Base-by-base conservation (phyloP, 2,888 invertebrate species). In the Sarcophaga caerulescens region DNA sequence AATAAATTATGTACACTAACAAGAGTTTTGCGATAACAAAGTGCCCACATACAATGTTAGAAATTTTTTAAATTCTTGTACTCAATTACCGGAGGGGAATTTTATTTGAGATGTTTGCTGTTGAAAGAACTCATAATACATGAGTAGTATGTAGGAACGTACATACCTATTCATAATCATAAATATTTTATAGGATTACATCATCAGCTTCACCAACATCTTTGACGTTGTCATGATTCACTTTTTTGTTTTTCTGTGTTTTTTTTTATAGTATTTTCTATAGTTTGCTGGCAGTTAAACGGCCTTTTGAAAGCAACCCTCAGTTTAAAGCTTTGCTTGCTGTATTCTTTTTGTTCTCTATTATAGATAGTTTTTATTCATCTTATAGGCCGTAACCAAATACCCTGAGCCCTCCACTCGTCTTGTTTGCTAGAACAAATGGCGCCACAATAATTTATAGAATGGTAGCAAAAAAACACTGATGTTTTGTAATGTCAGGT, bases 271-370 rank as follows among this genome's bases (percentile, higher is more conserved):
- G 5, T n/a, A 25, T 65, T 65, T 44, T 66, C 35, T 52, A 52
- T 17, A 52, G 52, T 66, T 44, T 66, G 17, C 44, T 35, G n/a
- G 19, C 44, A n/a, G n/a, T 35, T 44, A 44, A 66, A 44, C 25
- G 35, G 35, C 23, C 35, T 44, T 44, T 66, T 66, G 12, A 44
- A 66, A 66, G 11, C n/a, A 66, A 66, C 35, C 66, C n/a, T 66
- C 45, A 66, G 21, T 35, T 35, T 45, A 4, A 44, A 52, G 52
- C 5, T 14, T 52, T 52, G 52, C 4, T 52, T 52, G 17, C 12
- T 14, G 17, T 52, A 47, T 14, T 47, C 14, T 47, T 14, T 47
- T 14, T 52, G n/a, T 14, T 52, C 4, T 17, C 14, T 4, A 5
- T 12, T 3, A 12, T 52, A 52, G 52, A 14, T 52, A 52, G 17